Percentiles rank a stretch among this genome's conserved stretches.
Evolutionary conservation across 2,888 invertebrate genomes (phyloP).

Genomic region (Andrena bucephala): DNA sequence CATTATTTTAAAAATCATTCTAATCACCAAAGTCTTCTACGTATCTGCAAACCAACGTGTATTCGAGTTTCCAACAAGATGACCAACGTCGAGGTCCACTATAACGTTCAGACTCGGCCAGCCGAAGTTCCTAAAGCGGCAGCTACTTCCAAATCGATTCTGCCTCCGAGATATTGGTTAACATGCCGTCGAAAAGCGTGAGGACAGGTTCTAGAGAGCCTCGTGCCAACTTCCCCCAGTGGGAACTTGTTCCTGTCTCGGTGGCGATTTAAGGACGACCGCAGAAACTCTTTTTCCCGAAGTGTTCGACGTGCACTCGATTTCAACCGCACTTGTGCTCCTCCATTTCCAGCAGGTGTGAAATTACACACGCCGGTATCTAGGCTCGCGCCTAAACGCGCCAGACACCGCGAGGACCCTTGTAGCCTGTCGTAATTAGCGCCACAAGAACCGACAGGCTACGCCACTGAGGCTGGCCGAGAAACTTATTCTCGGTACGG

Average conservation of each 20-base stretch:
- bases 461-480: background rate
- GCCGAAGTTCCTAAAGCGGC: conserved; percentile 28
- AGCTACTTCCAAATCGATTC: conserved; percentile 41
- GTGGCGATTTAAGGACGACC: conserved; percentile 54
- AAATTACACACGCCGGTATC: conserved; percentile 64
- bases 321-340: conserved; percentile 53
- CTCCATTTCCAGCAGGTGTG: conserved; percentile 43
- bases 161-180: conserved; percentile 54
- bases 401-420: conserved; percentile 15
- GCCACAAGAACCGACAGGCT: conserved; percentile 6
- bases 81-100: conserved; percentile 22
- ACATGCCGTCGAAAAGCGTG: conserved; percentile 52
- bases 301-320: conserved; percentile 45
- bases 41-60: background rate
- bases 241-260: conserved; percentile 30
- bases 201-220: conserved; percentile 39
- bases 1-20: background rate
- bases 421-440: conserved; percentile 51
- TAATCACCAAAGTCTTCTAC: too few relatives aligned
- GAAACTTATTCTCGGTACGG: background rate
- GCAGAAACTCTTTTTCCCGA: conserved; percentile 59
- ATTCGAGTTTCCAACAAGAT: background rate
- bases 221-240: conserved; percentile 24
- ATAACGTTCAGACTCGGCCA: background rate
- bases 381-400: conserved; percentile 47